Conservation (phyloP, 1,140 invertebrate species). For the Drosophila ercepeae region DNA sequence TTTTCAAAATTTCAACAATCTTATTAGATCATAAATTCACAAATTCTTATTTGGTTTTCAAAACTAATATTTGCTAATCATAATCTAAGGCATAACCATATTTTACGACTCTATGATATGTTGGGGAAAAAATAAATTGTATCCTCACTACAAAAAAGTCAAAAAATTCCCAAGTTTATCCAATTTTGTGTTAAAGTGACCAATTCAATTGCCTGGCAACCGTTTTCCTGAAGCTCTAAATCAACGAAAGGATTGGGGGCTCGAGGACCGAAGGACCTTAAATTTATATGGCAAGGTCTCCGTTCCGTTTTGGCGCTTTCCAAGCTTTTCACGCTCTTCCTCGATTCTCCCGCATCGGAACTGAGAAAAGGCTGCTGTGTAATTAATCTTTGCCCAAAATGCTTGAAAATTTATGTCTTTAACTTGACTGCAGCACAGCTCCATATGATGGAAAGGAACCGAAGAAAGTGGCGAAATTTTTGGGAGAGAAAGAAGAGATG, state of each 20-base stretch:
- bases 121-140: too few relatives aligned
- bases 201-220: slow-evolving; percentile 42
- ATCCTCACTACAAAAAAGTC: too few relatives aligned
- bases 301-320: slow-evolving; percentile 1
- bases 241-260: slow-evolving; percentile 19
- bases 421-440: slow-evolving; percentile 55
- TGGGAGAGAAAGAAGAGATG: background rate
- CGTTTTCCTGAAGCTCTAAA: slow-evolving; percentile 31
- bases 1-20: too few relatives aligned
- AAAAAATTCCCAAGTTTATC: background rate
- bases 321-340: slow-evolving; percentile 20
- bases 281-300: slow-evolving; percentile 70
- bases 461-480: background rate
- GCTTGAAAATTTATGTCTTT: slow-evolving; percentile 83
- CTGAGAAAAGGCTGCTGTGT: slow-evolving; percentile 53
- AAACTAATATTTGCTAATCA: too few relatives aligned
- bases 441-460: slow-evolving; percentile 22
- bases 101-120: too few relatives aligned
- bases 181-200: slow-evolving; percentile 11
- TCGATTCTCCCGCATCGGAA: slow-evolving; percentile 18
- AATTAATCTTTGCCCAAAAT: slow-evolving; percentile 82
- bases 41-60: too few relatives aligned
- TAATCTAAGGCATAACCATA: too few relatives aligned
- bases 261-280: slow-evolving; percentile 29
- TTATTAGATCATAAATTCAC: too few relatives aligned